Conservation (phyloP, 1,140 invertebrate species). For the Olivierus martensii region DNA sequence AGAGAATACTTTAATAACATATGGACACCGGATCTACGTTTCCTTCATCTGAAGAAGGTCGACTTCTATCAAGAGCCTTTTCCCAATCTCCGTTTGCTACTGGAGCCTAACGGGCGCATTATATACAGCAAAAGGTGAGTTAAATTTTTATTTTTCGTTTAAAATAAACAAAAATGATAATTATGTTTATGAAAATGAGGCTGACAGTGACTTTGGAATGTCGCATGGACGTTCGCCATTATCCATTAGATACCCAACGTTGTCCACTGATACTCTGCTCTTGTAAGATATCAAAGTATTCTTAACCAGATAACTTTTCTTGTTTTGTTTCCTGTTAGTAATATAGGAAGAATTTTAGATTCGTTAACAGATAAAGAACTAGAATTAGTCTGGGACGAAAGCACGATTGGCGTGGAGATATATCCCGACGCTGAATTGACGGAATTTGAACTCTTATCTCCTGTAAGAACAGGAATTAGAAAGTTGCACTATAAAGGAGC, state of each 20-base stretch:
- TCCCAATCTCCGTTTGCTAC: no score
- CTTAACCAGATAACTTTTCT: no score
- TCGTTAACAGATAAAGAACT: not conserved
- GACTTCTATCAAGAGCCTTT: no score
- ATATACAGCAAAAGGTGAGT: no score
- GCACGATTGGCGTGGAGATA: not conserved
- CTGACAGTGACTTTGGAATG: conserved; percentile 8
- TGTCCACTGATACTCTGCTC: conserved; percentile 11
- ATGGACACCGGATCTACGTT: no score
- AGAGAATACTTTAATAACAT: no score
- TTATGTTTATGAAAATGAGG: no score
- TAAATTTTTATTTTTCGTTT: no score
- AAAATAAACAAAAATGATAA: no score
- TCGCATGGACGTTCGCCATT: conserved; percentile 6
- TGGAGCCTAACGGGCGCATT: no score
- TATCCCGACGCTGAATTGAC: not conserved
- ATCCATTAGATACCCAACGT: conserved; percentile 8
- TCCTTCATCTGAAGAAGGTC: no score
- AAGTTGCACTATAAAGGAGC: no score
- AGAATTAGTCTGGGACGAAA: not conserved
- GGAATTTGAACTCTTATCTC: not conserved
- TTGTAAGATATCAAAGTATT: conserved; percentile 1
- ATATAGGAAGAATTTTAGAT: not conserved
- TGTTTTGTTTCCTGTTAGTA: not conserved
- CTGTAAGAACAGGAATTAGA: not conserved